phyloP scores from a whole-genome alignment of 1,140 invertebrate genomes.

The Hestina assimilis region DNA sequence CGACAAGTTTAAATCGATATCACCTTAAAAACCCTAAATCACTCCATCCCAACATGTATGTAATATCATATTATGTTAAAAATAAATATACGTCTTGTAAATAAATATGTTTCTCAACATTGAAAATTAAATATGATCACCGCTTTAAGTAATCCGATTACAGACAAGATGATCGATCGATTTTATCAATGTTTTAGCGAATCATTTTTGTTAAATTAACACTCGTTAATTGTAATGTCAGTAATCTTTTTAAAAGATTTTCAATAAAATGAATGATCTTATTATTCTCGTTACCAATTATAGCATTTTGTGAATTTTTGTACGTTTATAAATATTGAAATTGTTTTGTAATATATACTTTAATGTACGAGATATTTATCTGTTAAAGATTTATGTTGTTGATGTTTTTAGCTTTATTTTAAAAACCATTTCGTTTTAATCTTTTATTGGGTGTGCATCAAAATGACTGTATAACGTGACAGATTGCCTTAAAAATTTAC shows the following conservation, averaged over 20 bases:
- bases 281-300: background rate
- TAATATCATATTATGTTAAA: too few species aligned
- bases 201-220: slow-evolving; percentile 31
- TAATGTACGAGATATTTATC: background rate
- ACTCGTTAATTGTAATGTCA: slow-evolving; percentile 24
- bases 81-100: too few species aligned
- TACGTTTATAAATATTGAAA: background rate
- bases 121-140: slow-evolving; percentile 16
- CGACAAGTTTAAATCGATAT: too few species aligned
- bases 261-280: background rate
- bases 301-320: background rate
- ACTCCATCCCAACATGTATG: too few species aligned
- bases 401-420: too few species aligned
- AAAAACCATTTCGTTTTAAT: too few species aligned
- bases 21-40: too few species aligned
- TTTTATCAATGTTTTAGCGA: slow-evolving; percentile 30
- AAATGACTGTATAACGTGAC: too few species aligned
- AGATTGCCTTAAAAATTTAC: too few species aligned
- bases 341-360: background rate
- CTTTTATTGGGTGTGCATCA: too few species aligned
- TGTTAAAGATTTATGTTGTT: background rate
- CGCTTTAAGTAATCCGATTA: slow-evolving; percentile 32
- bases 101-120: too few species aligned
- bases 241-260: slow-evolving; percentile 1
- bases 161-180: slow-evolving; percentile 23